phyloP scores from a whole-genome alignment of 2,888 invertebrate species.

The Andrena chrysosceles region DNA sequence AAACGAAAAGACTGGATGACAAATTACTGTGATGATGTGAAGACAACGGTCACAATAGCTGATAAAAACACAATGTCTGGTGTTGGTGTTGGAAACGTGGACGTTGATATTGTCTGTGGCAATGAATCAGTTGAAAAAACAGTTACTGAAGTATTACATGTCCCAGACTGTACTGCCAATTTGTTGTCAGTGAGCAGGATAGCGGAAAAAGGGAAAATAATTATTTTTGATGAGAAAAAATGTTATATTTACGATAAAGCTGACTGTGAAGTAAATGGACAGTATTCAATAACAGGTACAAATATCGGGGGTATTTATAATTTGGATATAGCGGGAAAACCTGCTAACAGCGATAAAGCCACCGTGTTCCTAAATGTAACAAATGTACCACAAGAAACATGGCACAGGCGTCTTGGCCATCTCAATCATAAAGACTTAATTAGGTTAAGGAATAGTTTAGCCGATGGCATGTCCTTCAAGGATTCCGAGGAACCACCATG shows the following conservation, averaged over 20 bases:
- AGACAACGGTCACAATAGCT: not conserved
- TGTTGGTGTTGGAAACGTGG: not conserved
- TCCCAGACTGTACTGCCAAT: not conserved
- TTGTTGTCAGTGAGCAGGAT: not conserved
- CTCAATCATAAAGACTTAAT: not conserved
- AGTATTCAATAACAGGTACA: not conserved
- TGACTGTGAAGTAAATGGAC: not conserved
- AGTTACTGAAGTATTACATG: not conserved
- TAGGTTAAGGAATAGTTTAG: not conserved
- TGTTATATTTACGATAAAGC: slow-evolving; percentile 5
- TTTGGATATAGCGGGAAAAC: not conserved
- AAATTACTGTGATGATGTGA: not conserved
- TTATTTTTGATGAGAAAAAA: not conserved
- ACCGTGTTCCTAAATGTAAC: not conserved
- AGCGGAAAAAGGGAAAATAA: not conserved
- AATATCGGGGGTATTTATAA: not conserved
- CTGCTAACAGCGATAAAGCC: not conserved
- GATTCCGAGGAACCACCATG: not conserved
- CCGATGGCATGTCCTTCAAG: not conserved
- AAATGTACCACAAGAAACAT: not conserved
- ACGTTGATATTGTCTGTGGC: not conserved
- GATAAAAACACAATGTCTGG: not conserved
- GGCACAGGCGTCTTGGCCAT: not conserved
- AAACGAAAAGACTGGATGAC: not conserved
- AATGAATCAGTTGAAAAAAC: not conserved